Conservation (phyloP, 2,113 vertebrate species). For the Oryctolagus cuniculus region mOryCun1.1 NC_091444.1:50284001-50284500, state of each 20-base stretch:
- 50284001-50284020: too few relatives aligned
- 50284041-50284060: neutral
- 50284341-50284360: accelerated
- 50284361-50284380: neutral
- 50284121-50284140: accelerated
- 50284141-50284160: neutral
- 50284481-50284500: neutral
- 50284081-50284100: neutral
- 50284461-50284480: neutral
- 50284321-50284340: accelerated
- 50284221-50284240: neutral
- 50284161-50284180: accelerated
- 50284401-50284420: accelerated
- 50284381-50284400: neutral
- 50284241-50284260: neutral
- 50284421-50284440: accelerated
- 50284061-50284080: neutral
- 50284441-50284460: too few relatives aligned
- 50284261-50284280: neutral
- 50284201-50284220: neutral
- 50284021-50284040: neutral
- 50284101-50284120: neutral
- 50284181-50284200: neutral
- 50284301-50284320: accelerated
- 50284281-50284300: neutral